Evolutionary conservation across 2,888 invertebrate species (phyloP), one percentile per base, ranked within the genome.

Genomic region (Proisotoma minuta): DNA sequence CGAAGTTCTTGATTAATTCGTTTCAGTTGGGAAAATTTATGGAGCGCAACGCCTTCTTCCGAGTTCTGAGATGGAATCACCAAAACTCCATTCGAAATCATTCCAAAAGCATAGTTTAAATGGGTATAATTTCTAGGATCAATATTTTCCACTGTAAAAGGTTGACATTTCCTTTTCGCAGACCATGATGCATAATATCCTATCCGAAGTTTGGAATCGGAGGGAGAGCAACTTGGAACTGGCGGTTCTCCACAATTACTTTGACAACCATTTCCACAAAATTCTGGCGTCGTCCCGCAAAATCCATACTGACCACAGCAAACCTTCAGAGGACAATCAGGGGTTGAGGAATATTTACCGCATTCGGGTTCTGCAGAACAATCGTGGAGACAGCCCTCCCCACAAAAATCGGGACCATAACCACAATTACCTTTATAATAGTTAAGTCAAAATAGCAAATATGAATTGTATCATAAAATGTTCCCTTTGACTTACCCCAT

Each of bases 141-240:
- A 56, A 63, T 63, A 23, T 56, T 47, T 12, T 63, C 63, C 4
- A 63, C 60, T 10, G 63, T 48, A 34, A 29, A 63, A 20, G 34
- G 59, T 2, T 60, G 49, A 34, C 63, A 63, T 23, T 26, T 56
- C 27, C 63, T 50, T 24, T 49, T 63, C 1, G 40, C 18, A 2
- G 63, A 59, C 63, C 63, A 63, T 22, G 56, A 57, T 4, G 63
- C 63, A 34, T 63, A 63, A 47, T 63, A 63, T 1, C 63, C 63
- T 56, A 63, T 63, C 51, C 51, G 59, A 23, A 57, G 15, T 24
- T 12, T 50, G 12, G 43, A 20, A 5, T 12, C 12, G 4, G 8
- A 18, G 2, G 28, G 24, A 22, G 56, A 39, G 20, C 63, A 63
- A 1, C 29, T 27, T 2, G 63, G 63, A 3, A 12, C 10, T 20